Evolutionary conservation across 2,113 vertebrate species (phyloP).

Genomic region (cat (Felis catus)): DNA sequence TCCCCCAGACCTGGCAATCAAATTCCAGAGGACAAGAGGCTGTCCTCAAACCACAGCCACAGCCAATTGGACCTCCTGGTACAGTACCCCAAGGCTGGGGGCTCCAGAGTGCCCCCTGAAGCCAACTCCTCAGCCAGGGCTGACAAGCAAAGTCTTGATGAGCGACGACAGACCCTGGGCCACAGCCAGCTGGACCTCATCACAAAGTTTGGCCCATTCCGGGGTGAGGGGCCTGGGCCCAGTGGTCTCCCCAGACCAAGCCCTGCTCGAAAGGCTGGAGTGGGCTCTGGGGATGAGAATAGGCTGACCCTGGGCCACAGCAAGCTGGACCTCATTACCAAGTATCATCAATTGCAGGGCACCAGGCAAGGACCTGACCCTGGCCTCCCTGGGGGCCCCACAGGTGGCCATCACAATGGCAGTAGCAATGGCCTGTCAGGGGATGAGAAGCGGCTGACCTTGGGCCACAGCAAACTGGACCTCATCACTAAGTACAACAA

Average conservation of each 20-base stretch:
- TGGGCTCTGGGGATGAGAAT: conserved; percentile 81
- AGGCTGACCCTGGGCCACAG: conserved; percentile 90
- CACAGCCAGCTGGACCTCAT: conserved; percentile 92
- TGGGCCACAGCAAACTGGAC: conserved; percentile 98
- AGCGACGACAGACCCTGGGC: conserved; percentile 86
- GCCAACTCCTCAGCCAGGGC: conserved; percentile 20
- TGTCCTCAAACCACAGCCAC: conserved; percentile 86
- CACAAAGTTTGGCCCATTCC: conserved; percentile 89
- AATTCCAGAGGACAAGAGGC: conserved; percentile 76
- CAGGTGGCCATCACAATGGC: conserved; percentile 40
- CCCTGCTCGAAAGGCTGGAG: not conserved
- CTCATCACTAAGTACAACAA: conserved; percentile 97
- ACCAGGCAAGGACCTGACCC: conserved; percentile 65
- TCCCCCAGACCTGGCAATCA: not conserved
- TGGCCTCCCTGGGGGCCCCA: conserved; percentile 42
- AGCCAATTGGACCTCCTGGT: conserved; percentile 59
- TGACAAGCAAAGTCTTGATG: conserved; percentile 69
- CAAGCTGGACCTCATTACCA: conserved; percentile 91
- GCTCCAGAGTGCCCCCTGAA: not conserved
- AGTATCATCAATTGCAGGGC: conserved; percentile 87
- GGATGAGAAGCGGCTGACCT: conserved; percentile 91
- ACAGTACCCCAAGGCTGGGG: conserved; percentile 43
- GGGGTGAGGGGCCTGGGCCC: conserved; percentile 63
- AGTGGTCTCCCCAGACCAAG: conserved; percentile 36
- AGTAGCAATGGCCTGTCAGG: conserved; percentile 42